Percentiles rank a stretch among this genome's conserved stretches.
Conservation (phyloP, 2,113 vertebrate genomes). For the Girardinichthys multiradiatus region DNA sequence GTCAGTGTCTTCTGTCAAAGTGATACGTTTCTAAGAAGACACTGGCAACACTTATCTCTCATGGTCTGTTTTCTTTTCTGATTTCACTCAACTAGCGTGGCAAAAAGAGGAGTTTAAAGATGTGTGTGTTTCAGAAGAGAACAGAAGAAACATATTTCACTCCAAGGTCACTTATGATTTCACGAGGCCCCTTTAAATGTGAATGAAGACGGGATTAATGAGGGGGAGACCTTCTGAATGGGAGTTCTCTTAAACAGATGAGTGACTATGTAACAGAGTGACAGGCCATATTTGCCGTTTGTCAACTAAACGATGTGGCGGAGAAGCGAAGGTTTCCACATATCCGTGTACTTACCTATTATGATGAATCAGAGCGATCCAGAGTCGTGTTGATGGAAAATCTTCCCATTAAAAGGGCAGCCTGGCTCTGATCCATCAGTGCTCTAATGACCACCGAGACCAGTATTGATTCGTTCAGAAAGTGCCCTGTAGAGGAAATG, state of each 20-base stretch:
- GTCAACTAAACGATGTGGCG: conserved; percentile 70
- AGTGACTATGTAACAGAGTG: conserved; percentile 61
- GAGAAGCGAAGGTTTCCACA: conserved; percentile 68
- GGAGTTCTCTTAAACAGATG: conserved; percentile 64
- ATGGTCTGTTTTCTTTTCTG: conserved; percentile 48
- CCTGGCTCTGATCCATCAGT: conserved; percentile 77
- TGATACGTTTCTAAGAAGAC: conserved; percentile 57
- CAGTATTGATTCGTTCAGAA: conserved; percentile 80
- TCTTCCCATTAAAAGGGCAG: conserved; percentile 73
- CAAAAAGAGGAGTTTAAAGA: conserved; percentile 1
- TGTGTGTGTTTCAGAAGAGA: conserved; percentile 19
- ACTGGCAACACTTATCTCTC: conserved; percentile 27
- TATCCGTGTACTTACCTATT: conserved; percentile 72
- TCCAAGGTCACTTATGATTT: conserved; percentile 72
- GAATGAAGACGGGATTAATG: conserved; percentile 64
- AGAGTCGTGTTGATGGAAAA: conserved; percentile 78
- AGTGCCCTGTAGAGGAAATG: conserved; percentile 74
- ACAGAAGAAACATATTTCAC: conserved; percentile 49
- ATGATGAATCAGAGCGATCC: conserved; percentile 75
- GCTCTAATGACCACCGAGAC: conserved; percentile 74
- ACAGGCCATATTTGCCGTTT: conserved; percentile 62
- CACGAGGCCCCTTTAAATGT: conserved; percentile 63
- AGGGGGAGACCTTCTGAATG: conserved; percentile 65
- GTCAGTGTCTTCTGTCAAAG: conserved; percentile 68
- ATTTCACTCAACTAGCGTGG: conserved; percentile 46